These are phyloP conservation scores for Lipophrys pholis DNA, from an alignment of 2,113 vertebrate genomes.

Conservation along the genomic window DNA sequence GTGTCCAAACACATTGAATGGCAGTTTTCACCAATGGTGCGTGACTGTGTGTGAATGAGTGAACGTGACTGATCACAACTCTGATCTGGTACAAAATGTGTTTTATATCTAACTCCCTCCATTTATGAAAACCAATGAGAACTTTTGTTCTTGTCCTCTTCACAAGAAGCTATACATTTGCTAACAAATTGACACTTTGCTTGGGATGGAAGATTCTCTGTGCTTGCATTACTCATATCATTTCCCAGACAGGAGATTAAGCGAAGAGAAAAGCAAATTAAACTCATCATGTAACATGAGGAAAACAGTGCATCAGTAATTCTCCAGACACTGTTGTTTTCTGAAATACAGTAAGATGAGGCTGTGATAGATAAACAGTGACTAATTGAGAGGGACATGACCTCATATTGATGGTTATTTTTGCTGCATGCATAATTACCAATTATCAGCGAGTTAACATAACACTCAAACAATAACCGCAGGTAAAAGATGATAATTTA, in stretches of 20 bases:
- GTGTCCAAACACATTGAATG: too few species aligned
- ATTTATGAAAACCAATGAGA: too few species aligned
- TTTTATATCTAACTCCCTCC: too few species aligned
- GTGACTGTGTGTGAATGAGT: too few species aligned
- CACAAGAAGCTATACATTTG: too few species aligned
- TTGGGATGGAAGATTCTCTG: too few species aligned
- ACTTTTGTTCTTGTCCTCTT: too few species aligned
- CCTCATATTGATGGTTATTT: slow-evolving; percentile 62
- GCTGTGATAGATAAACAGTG: slow-evolving; percentile 41
- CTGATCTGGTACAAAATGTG: too few species aligned
- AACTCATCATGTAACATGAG: background rate
- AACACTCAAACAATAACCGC: slow-evolving; percentile 56
- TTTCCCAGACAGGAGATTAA: background rate
- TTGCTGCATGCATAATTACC: slow-evolving; percentile 60
- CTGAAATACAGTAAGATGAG: slow-evolving; percentile 52
- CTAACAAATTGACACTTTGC: too few species aligned
- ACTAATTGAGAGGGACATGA: slow-evolving; percentile 49
- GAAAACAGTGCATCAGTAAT: slow-evolving; percentile 10
- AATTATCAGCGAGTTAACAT: slow-evolving; percentile 69
- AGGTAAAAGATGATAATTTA: slow-evolving; percentile 64
- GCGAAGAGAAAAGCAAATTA: background rate
- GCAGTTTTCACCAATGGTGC: too few species aligned
- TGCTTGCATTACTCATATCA: background rate
- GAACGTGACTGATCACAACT: too few species aligned
- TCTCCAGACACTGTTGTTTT: slow-evolving; percentile 32